A percentile compares a stretch with the other conserved stretches of the same genome.
Evolutionary conservation across 2,113 vertebrate genomes (phyloP).

Genomic region (Pomatorhinus ruficollis): DNA sequence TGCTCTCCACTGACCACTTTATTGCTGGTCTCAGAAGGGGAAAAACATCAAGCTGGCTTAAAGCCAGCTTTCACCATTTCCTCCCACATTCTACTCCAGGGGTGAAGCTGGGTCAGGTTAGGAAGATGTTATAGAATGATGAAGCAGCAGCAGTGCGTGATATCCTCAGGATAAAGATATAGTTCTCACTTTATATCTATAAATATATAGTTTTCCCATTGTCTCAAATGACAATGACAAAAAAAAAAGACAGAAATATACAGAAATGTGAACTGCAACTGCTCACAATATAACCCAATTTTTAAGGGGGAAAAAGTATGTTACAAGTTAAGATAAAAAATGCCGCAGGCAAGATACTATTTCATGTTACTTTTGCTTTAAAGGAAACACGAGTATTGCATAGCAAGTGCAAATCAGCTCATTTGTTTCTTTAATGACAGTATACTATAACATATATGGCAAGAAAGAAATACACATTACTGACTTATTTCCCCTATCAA

Average conservation of each 20-base stretch:
- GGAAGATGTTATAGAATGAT: neutral
- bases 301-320: neutral
- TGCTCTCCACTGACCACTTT: neutral
- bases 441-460: neutral
- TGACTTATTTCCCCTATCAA: neutral
- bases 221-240: neutral
- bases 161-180: neutral
- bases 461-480: neutral
- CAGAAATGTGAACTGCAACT: neutral
- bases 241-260: neutral
- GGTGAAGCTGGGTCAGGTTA: neutral
- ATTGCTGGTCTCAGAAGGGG: neutral
- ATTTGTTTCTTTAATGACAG: neutral
- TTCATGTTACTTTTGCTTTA: neutral
- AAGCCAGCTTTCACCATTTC: neutral
- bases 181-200: neutral
- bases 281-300: neutral
- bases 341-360: neutral
- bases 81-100: accelerated
- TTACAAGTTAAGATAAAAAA: neutral
- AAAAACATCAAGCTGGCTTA: neutral
- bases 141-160: neutral
- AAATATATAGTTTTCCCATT: neutral
- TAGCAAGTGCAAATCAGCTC: neutral
- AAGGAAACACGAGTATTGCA: neutral